Evolutionary conservation across 2,113 vertebrate genomes (phyloP), one percentile per base, ranked within the genome.

Genomic region (Scortum barcoo): DNA sequence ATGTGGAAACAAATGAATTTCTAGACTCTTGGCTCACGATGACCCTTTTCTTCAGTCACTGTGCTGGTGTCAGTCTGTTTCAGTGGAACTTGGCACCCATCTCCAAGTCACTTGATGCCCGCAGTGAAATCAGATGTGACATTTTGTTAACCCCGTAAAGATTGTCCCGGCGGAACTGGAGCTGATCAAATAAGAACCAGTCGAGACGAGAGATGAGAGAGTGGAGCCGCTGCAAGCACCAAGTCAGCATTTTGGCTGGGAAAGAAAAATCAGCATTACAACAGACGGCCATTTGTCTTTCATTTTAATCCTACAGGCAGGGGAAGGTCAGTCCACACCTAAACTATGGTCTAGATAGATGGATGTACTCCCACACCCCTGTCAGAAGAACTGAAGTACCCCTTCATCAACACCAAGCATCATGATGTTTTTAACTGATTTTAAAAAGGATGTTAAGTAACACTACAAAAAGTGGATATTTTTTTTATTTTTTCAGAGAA

Each of bases 91-190:
- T 77, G 80, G 82, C 76, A 54, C 53, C n/a, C 13, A 17, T 72
- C 73, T 80, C 53, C 77, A 51, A 85, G 87, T 90, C 78, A 88
- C 86, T 88, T 72, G 84, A 89, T 83, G 87, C 85, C 54, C 19
- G 14, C 83, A 83, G 83, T 86, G 56, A 86, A 91, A 90, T 91
- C 82, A 78, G 53, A 90, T 82, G 87, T 91, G 89, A 87, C 91
- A 91, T 92, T 93, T 90, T 82, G 84, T 88, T 83, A 87, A 89
- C 76, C 80, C 84, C 54, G 81, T 86, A 81, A 86, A 91, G 88
- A 83, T 91, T 63, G 50, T 76, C 88, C 72, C 57, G 46, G 63
- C 70, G 62, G 83, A 84, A 70, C 80, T 71, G 51, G 14, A 75
- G 61, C 86, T 77, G 88, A 88, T 90, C 87, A 87, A 86, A 88